phyloP scores from a whole-genome alignment of 2,888 invertebrate genomes.

The Gymnoscelis rufifasciata region DNA sequence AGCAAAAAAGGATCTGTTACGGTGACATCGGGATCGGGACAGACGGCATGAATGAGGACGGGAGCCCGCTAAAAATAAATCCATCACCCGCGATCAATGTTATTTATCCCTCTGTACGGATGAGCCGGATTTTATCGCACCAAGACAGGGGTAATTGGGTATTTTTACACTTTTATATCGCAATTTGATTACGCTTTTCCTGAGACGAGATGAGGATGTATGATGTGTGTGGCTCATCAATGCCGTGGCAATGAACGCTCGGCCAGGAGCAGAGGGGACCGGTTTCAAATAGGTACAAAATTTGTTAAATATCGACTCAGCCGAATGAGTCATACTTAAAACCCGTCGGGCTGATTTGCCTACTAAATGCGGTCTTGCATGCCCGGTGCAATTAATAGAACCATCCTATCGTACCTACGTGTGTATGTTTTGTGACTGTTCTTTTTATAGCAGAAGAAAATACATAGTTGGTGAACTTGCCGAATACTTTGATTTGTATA shows the following conservation, averaged over 20 bases:
- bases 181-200: slow-evolving; percentile 13
- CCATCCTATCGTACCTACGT: slow-evolving; percentile 5
- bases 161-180: slow-evolving; percentile 11
- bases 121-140: slow-evolving; percentile 9
- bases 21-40: slow-evolving; percentile 22
- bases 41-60: slow-evolving; percentile 22
- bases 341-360: slow-evolving; percentile 10
- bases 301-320: slow-evolving; percentile 29
- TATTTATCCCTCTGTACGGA: slow-evolving; percentile 21
- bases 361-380: slow-evolving; percentile 19
- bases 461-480: too few species aligned
- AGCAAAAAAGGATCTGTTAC: slow-evolving; percentile 19
- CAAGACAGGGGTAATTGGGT: slow-evolving; percentile 7
- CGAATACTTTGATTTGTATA: neutral
- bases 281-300: slow-evolving; percentile 37
- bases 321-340: slow-evolving; percentile 36
- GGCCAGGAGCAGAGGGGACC: slow-evolving; percentile 31
- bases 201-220: slow-evolving; percentile 15
- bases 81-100: slow-evolving; percentile 26
- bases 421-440: too few species aligned
- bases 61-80: slow-evolving; percentile 28
- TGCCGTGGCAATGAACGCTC: slow-evolving; percentile 44
- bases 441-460: too few species aligned
- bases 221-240: slow-evolving; percentile 13
- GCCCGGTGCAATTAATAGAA: slow-evolving; percentile 18